Evolutionary conservation across 1,140 invertebrate genomes (phyloP), one percentile per base, ranked within the genome.

Genomic region (Drosophila baimaii): DNA sequence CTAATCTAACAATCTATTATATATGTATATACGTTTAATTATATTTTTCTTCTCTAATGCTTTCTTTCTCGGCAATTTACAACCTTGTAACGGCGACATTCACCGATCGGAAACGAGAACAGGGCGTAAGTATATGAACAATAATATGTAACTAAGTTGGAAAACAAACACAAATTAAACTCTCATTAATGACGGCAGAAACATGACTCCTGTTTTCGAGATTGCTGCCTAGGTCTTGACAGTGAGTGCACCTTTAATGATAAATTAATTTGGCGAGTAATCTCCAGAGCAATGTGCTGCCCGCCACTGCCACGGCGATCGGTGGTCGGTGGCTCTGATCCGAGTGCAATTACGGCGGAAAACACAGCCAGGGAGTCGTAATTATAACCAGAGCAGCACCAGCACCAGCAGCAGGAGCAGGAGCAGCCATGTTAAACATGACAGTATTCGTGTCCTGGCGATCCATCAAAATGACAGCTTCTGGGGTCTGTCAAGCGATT

Each of bases 401-500:
- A n/a, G 43, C 12, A 17, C 19, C 43, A 23, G 17, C 35, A 13
- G 19, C 41, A 13, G 23, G 8, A 49, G 23, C 46, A 49, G 23
- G 25, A 70, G 51, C 31, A 35, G 81, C 86, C 82, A 72, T 86
- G 82, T 86, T 82, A 77, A 86, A 86, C 82, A 86, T 88, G 82
- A 90, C 89, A 90, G 84, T 81, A 82, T 75, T 79, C 76, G 73
- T 90, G 79, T 82, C 68, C 76, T 73, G 76, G 64, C 78, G 65
- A 90, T 90, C 77, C 82, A 90, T 90, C 86, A 90, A 90, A 90
- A 82, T 77, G 84, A 89, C 83, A 83, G 83, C 83, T 86, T 58
- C 79, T 79, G 76, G 58, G 62, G 44, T 65, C 77, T 61, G 63
- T 74, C 75, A 64, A 77, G 54, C 75, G 66, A 57, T 75, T 59